These are phyloP conservation scores for Lypha dubia DNA, from an alignment of 2,888 invertebrate species.

Conservation along the genomic window DNA sequence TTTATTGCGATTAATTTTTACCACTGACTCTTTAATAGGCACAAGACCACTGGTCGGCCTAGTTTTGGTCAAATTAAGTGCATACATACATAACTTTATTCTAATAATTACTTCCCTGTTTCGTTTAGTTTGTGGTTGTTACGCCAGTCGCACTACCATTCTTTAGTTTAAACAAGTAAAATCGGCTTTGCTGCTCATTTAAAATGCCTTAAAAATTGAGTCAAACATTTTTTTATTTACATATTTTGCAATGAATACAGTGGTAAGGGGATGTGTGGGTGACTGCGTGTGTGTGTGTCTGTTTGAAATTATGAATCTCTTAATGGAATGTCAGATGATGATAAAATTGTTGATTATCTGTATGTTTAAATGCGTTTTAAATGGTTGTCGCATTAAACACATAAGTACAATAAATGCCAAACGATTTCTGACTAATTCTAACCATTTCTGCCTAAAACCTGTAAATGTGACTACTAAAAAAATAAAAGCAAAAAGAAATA, in stretches of 20 bases:
- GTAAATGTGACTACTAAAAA: neutral
- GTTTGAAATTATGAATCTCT: slow-evolving; percentile 7
- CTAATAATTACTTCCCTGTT: neutral
- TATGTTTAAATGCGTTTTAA: slow-evolving; percentile 7
- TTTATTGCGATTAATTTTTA: too few species aligned
- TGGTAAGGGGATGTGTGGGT: too few species aligned
- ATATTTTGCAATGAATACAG: slow-evolving; percentile 18
- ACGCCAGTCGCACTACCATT: too few species aligned
- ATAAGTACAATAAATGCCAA: slow-evolving; percentile 5
- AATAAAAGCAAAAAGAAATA: neutral
- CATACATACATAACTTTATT: neutral
- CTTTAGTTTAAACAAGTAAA: slow-evolving; percentile 24
- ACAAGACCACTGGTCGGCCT: too few species aligned
- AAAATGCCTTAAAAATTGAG: neutral
- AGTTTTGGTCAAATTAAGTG: neutral
- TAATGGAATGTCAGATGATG: slow-evolving; percentile 21
- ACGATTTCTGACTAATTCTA: slow-evolving; percentile 12
- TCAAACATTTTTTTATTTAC: slow-evolving; percentile 9
- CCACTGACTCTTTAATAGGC: too few species aligned
- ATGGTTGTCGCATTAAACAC: neutral
- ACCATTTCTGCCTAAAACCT: slow-evolving; percentile 28
- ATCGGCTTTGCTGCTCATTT: slow-evolving; percentile 15
- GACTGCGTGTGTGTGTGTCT: too few species aligned
- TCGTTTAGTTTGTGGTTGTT: neutral
- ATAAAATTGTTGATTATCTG: neutral